Evolutionary conservation across 2,797 vertebrate genomes (phyloP), one percentile per base, ranked within the genome.

Genomic region (Amblyopsis hoosieri): DNA sequence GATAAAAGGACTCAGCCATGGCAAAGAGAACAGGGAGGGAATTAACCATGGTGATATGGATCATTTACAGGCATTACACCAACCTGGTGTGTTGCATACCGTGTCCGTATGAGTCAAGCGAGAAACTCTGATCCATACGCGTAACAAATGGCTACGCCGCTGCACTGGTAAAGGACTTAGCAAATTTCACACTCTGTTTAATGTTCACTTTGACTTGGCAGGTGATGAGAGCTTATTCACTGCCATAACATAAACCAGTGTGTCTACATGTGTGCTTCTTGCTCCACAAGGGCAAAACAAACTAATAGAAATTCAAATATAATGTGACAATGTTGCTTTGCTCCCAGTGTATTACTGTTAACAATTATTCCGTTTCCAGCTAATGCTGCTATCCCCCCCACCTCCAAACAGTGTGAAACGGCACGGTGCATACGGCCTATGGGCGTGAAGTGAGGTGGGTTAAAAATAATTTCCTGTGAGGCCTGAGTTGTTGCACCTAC

Each of bases 151-250:
- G 76, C 61, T 60, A 57, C 63, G 67, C 65, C 46, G 7, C 53
- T 60, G 52, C 60, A 51, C 54, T 64, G 46, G 67, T 57, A 50
- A 52, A 52, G 62, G 61, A 73, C 71, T 72, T 45, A 42, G 67
- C 55, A 72, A 70, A 82, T 82, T 86, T 81, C 73, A 82, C 82
- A 76, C 74, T 73, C 74, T 67, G 75, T 76, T 82, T 78, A 79
- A 78, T 71, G 72, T 68, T 80, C 69, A 76, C 60, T 63, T 66
- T 69, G 72, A 78, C 62, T 64, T 74, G 57, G 72, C 68, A 67
- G 75, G 65, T 83, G 78, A 82, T 74, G 57, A 75, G 80, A 75
- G 78, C 60, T 68, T 66, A 72, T 12, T 66, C 54, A 61, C 49
- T 49, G 80, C 66, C 67, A 48, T 61, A 69, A 75, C 64, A 54